Base-by-base conservation (phyloP, 2,797 vertebrate genomes). In the Rhadinocentrus ornatus region DNA sequence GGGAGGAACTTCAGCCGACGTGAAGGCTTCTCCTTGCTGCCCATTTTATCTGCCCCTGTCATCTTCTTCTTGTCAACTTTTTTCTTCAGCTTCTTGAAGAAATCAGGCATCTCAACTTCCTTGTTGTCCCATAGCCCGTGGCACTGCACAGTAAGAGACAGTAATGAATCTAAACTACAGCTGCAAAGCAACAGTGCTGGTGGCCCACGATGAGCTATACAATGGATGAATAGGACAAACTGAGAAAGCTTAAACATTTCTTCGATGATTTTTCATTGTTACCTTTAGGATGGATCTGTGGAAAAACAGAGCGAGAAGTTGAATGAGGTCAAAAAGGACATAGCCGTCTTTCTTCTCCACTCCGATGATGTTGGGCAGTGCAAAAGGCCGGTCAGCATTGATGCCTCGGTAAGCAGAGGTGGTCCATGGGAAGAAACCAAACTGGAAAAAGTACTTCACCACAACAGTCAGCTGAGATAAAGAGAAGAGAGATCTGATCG, bases 101-200 rank as follows among this genome's bases (percentile, higher is more conserved):
- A 93, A 75, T 93, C 93, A 0, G 93, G 92, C 91, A 94, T 92
- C 81, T 92, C 92, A 6, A 94, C 91, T 50, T 92, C 92, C 41
- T 91, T 94, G 83, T 94, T 93, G 89, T 96, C 95, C 96, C 95
- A 95, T 34, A 96, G 92, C 26, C 95, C 95, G 4, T 95, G 93
- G 70, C 92, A 94, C 95, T 96, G 67, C 16, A 8, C 1, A 67
- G 59, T 24, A 55, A 69, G 2, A 9, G 41, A 74, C n/a, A 77
- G 31, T 32, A 32, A 32, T 34, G 52, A 22, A 35, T 55, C 20
- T 39, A 55, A 68, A 50, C 53, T 2, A 8, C 8, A 37, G 24
- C 39, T 39, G 24, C 37, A 48, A 46, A 27, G 39, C 46, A 48
- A 60, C 0, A 0, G 9, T 39, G 22, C 6, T 10, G 20, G 11